A percentile compares a stretch with the other conserved stretches of the same genome.
These are phyloP conservation scores for Orius insidiosus DNA, from an alignment of 1,140 invertebrate genomes.

Conservation along the genomic window DNA sequence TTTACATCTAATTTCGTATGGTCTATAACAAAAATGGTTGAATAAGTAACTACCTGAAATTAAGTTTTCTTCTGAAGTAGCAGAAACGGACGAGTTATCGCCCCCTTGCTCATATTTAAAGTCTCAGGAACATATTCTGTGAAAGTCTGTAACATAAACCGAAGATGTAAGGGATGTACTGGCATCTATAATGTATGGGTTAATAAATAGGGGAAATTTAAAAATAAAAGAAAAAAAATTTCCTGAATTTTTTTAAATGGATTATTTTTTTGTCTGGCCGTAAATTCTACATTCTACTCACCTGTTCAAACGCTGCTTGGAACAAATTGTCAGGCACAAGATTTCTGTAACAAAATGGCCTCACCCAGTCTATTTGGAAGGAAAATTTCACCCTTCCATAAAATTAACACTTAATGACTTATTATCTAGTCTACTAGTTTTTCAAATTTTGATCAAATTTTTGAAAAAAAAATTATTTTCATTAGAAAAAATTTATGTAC, in stretches of 20 bases:
- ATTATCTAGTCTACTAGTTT: not conserved
- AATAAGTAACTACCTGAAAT: conserved; percentile 11
- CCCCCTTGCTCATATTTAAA: conserved; percentile 4
- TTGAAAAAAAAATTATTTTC: not conserved
- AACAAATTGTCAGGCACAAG: conserved; percentile 78
- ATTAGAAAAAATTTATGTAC: not conserved
- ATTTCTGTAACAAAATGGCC: conserved; percentile 42
- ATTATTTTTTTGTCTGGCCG: not conserved
- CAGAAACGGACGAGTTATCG: no score
- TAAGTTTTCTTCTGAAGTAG: conserved; percentile 8
- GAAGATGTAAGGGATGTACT: no score
- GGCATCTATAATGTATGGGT: not conserved
- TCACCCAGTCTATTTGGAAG: conserved; percentile 15
- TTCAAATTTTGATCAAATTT: not conserved
- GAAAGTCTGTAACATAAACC: conserved; percentile 33
- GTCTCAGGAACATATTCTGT: conserved; percentile 41
- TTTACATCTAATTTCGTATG: no score
- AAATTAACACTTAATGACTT: not conserved
- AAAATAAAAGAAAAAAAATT: not conserved
- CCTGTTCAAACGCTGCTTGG: conserved; percentile 68
- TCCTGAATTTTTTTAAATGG: not conserved
- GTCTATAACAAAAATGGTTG: no score
- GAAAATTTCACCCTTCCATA: conserved; percentile 12
- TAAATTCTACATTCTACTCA: conserved; percentile 22
- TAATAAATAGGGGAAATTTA: conserved; percentile 1